Conservation (phyloP, 2,797 vertebrate genomes). For the Sebastes oblongus region DNA sequence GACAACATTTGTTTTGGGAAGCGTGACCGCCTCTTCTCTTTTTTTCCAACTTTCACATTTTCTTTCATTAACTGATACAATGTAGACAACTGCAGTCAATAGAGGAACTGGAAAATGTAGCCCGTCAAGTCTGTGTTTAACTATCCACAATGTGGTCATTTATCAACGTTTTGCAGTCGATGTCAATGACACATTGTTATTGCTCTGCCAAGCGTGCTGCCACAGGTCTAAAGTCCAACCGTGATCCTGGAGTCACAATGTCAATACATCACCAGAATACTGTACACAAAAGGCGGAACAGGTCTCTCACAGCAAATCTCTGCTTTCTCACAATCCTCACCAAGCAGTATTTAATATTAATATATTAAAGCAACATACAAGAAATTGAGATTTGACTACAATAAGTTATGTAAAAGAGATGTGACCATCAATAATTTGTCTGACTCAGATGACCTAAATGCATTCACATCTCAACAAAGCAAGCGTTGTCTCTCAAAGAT, state of each 20-base stretch:
- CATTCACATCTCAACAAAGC: neutral
- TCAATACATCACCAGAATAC: constrained; percentile 1
- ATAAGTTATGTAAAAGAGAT: neutral
- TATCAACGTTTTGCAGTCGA: neutral
- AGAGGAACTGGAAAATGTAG: neutral
- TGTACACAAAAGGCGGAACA: neutral
- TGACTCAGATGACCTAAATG: neutral
- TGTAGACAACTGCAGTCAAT: neutral
- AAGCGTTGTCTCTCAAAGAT: neutral
- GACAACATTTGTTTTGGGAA: constrained; percentile 6
- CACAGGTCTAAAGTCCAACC: constrained; percentile 46
- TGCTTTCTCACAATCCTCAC: neutral
- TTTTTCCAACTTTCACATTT: neutral
- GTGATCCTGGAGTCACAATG: neutral
- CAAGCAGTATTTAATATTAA: neutral
- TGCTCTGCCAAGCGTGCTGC: neutral
- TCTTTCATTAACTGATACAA: neutral
- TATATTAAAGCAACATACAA: neutral
- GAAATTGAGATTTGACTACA: neutral
- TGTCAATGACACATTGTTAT: constrained; percentile 43
- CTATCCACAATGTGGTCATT: neutral
- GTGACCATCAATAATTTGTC: neutral
- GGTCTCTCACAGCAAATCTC: neutral
- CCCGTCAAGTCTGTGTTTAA: neutral
- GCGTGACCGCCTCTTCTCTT: too few relatives aligned